Evolutionary conservation across 2,888 invertebrate genomes (phyloP), one percentile per base, ranked within the genome.

Genomic region (Fragum fragum): DNA sequence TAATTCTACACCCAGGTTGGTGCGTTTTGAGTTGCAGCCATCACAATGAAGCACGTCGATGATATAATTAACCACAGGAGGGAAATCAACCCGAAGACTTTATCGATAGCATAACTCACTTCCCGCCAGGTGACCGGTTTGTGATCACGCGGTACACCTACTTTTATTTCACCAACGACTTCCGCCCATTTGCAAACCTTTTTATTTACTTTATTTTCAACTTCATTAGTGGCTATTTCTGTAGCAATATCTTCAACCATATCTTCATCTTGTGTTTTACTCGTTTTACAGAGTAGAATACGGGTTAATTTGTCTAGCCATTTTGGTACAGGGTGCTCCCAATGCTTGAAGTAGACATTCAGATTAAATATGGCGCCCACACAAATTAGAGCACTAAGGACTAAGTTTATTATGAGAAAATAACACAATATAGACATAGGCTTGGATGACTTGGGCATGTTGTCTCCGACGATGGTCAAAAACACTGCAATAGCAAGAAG

Each of bases 401-500:
- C 73, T 18, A 88, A 59, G 68, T 80, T 82, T 1, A 78, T 76
- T 36, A 86, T 73, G 32, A 88, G 78, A 55, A 86, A 85, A 36
- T 85, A 88, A 53, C 86, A 82, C 0, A 88, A 77, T 1, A 82
- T 71, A 3, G 88, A 85, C 86, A 88, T 86, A 0, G 88, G 85
- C n/a, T 84, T 55, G 2, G 88, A 83, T 1, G 86, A 79, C 36
- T 80, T 79, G 0, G 88, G 86, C 53, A 86, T 63, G 52, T 85
- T 88, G 53, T 86, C 86, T 9, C 85, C 83, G 18, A 88, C 86
- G 61, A 86, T 72, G 11, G 87, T 88, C 21, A 88, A 71, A 57
- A 88, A 88, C 32, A 88, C 86, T 14, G 87, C 84, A 36, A 86
- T 84, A 0, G 86, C 83, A n/a, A 88, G 81, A 18, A 88, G 81